Evolutionary conservation across 2,797 vertebrate genomes (phyloP).

Genomic region (Mastacembelus armatus): DNA sequence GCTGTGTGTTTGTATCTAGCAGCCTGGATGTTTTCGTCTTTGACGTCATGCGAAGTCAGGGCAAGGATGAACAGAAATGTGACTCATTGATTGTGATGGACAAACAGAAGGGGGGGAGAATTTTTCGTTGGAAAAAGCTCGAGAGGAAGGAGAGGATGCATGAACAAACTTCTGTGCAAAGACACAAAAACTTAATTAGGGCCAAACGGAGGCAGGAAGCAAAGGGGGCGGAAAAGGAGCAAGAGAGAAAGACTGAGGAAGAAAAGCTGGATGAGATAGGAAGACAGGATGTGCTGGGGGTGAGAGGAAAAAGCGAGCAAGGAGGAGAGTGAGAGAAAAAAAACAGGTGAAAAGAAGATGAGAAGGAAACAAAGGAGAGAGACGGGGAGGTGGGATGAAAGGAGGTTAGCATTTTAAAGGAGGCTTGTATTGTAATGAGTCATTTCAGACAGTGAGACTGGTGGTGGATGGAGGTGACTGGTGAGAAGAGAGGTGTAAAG

Average conservation of each 20-base stretch:
- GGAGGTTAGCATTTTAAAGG: conserved; percentile 28
- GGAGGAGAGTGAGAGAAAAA: background rate
- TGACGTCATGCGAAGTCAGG: conserved; percentile 20
- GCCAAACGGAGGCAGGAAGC: conserved; percentile 1
- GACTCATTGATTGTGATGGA: conserved; percentile 48
- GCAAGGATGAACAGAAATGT: conserved; percentile 33
- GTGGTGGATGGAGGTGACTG: conserved; percentile 34
- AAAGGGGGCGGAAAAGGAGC: background rate
- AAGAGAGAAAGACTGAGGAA: background rate
- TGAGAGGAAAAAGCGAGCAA: background rate
- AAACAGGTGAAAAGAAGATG: conserved; percentile 16
- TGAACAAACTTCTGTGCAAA: conserved; percentile 12
- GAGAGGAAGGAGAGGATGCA: conserved; percentile 13
- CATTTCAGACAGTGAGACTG: conserved; percentile 30
- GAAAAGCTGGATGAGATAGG: too few relatives aligned
- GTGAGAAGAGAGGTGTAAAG: conserved; percentile 47
- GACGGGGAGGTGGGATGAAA: conserved; percentile 25
- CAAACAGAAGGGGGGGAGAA: background rate
- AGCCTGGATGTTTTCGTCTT: background rate
- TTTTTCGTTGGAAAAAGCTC: conserved; percentile 24
- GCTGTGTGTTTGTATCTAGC: conserved; percentile 20
- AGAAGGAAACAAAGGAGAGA: conserved; percentile 23
- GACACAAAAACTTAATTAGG: conserved; percentile 6
- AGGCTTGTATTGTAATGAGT: conserved; percentile 39
- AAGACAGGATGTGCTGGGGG: too few relatives aligned